Evolutionary conservation across 1,140 invertebrate genomes (phyloP), one percentile per base, ranked within the genome.

Genomic region (Mamestra configurata): DNA sequence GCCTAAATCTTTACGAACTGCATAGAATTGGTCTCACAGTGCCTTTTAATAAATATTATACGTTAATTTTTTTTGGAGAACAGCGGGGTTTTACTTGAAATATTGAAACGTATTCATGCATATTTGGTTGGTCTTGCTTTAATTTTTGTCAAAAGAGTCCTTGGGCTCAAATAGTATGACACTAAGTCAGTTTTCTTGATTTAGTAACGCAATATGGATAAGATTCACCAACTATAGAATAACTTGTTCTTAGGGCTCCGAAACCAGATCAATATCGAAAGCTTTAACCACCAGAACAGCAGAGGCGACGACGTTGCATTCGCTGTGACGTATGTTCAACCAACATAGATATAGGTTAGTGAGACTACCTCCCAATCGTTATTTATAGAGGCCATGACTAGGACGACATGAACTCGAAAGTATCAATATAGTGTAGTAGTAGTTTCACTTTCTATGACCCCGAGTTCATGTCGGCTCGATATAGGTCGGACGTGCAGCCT

Each of bases 381-480:
- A 66, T 20, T 22, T 40, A 13, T 66, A 35, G 35, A 22, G 18
- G 35, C n/a, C 22, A 1, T 0, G 3, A 66, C 61, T 22, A 22
- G 35, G 61, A 40, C 6, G 35, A 22, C 5, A 64, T 40, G 35
- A 64, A 11, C 61, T 20, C 7, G 18, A 22, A 40, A 15, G 10
- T 40, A 20, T 11, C 5, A 13, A 20, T 5, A 37, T 11, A 22
- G 35, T 64, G 10, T 11, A 4, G 27, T 5, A 31, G 35, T 20
- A 66, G 35, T 66, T 66, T 66, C 61, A 66, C 61, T 66, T 66
- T 66, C 35, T 5, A 37, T 31, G 46, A 13, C 18, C 53, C 5
- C 11, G 1, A 4, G 6, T n/a, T 49, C 15, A n/a, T 49, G 43
- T 1, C 15, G 43, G 0, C 43, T 2, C 13, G 1, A 49, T 49